phyloP scores from a whole-genome alignment of 2,797 vertebrate species.

The Apodemus agrarius region DNA sequence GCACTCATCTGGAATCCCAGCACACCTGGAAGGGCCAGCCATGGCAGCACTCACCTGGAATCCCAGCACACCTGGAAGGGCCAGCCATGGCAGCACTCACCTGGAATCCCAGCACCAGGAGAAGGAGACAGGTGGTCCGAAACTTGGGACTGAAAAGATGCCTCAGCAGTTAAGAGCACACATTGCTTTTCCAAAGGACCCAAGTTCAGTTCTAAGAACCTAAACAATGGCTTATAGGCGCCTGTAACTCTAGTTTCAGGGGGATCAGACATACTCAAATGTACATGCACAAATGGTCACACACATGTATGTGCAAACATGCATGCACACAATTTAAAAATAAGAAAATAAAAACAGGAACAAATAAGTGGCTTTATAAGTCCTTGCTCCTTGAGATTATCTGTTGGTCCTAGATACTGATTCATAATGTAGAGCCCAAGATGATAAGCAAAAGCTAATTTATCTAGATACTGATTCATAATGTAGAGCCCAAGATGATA shows the following conservation, averaged over 20 bases:
- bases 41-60: neutral
- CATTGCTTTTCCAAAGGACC: neutral
- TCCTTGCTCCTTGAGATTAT: neutral
- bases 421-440: slow-evolving; percentile 11
- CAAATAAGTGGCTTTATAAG: slow-evolving; percentile 14
- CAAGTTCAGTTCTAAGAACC: neutral
- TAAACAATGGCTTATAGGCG: neutral
- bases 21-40: too few species aligned
- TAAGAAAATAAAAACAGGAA: neutral
- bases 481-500: slow-evolving; percentile 23
- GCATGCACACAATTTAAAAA: neutral
- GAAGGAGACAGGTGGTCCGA: neutral
- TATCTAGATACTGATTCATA: neutral
- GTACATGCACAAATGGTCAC: neutral
- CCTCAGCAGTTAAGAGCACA: neutral
- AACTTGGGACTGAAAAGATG: neutral
- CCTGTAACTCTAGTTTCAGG: neutral
- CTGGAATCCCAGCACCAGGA: neutral
- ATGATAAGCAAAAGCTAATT: too few species aligned
- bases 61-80: neutral
- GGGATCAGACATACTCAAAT: neutral
- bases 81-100: neutral
- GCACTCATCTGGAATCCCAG: neutral
- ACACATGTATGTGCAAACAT: neutral
- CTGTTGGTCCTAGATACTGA: neutral